phyloP scores from a whole-genome alignment of 2,113 vertebrate genomes.

The Paraplagusia blochii region DNA sequence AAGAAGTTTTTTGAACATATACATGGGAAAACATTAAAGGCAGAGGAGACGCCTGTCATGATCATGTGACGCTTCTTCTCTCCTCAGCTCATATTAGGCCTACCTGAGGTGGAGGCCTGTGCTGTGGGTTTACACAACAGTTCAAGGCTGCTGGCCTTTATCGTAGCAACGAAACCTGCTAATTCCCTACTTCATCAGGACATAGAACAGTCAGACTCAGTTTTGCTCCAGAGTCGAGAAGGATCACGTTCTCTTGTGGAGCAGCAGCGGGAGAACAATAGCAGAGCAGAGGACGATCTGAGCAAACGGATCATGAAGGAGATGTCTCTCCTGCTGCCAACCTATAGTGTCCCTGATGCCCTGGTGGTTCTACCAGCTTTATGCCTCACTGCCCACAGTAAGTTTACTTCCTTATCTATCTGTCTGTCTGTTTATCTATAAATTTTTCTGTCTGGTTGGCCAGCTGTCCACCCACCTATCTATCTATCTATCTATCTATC shows the following conservation, averaged over 20 bases:
- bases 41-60: no score
- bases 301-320: conserved; percentile 65
- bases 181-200: neutral
- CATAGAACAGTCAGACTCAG: neutral
- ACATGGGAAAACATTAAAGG: no score
- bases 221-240: conserved; percentile 3
- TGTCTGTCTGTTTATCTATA: neutral
- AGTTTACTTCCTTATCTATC: no score
- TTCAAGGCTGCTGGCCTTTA: conserved; percentile 82
- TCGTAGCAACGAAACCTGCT: conserved; percentile 68
- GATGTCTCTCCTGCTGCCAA: conserved; percentile 77
- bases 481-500: no score
- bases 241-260: neutral
- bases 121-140: conserved; percentile 77
- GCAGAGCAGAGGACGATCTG: conserved; percentile 37
- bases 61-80: neutral
- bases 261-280: conserved; percentile 17
- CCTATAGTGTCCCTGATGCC: conserved; percentile 83
- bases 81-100: conserved; percentile 76
- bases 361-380: conserved; percentile 79
- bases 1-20: neutral
- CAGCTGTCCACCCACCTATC: no score
- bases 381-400: conserved; percentile 86
- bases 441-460: neutral
- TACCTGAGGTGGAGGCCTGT: conserved; percentile 82